phyloP scores from a whole-genome alignment of 1,140 invertebrate genomes.

The Drosophila dunni region DNA sequence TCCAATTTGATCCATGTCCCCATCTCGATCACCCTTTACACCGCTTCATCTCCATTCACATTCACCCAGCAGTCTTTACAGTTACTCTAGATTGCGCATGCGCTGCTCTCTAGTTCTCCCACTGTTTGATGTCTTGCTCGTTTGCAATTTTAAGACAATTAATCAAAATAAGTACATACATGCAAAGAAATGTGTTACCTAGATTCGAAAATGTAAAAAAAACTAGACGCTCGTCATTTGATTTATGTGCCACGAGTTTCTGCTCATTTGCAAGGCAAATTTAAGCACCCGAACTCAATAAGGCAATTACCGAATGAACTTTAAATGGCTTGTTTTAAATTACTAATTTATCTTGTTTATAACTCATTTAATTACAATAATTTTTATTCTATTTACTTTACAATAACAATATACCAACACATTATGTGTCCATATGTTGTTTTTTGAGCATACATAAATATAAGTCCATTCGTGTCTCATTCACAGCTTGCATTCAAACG shows the following conservation, averaged over 20 bases:
- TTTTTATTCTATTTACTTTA: too few relatives aligned
- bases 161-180: conserved; percentile 53
- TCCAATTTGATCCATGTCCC: conserved; percentile 38
- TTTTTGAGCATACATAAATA: neutral
- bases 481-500: conserved; percentile 85
- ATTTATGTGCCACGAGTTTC: conserved; percentile 55
- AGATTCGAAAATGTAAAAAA: neutral
- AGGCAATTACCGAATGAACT: conserved; percentile 17
- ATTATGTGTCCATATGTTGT: neutral
- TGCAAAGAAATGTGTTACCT: conserved; percentile 13
- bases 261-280: conserved; percentile 51
- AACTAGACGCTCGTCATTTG: conserved; percentile 29
- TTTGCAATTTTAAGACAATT: conserved; percentile 68
- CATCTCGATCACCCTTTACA: neutral
- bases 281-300: neutral
- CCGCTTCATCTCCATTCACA: neutral
- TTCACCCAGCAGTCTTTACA: neutral
- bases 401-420: too few relatives aligned
- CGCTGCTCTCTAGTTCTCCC: conserved; percentile 30
- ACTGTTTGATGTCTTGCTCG: conserved; percentile 44
- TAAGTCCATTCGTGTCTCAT: conserved; percentile 6
- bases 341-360: too few relatives aligned
- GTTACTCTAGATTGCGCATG: conserved; percentile 1
- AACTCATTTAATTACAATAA: too few relatives aligned
- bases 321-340: conserved; percentile 2